Evolutionary conservation across 2,797 vertebrate species (phyloP).

Genomic region (Allobates femoralis): DNA sequence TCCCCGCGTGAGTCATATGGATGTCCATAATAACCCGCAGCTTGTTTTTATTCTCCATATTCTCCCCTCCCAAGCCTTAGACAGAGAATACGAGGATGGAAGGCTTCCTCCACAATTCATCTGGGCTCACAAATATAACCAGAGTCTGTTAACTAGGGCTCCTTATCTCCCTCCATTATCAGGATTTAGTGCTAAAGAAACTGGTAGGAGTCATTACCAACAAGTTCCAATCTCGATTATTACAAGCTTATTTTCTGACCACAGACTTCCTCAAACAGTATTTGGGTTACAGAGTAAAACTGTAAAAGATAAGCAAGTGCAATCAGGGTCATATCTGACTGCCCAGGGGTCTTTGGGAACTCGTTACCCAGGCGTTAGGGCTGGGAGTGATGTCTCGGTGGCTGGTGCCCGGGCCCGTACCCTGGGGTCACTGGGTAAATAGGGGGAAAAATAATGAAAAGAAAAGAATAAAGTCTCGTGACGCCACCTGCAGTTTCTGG

Average conservation of each 20-base stretch:
- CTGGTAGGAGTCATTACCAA: neutral
- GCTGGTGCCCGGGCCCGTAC: too few relatives aligned
- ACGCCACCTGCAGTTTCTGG: too few relatives aligned
- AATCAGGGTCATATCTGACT: too few relatives aligned
- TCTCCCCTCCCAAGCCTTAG: neutral
- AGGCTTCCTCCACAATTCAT: neutral
- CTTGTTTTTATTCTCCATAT: neutral
- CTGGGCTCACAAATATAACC: neutral
- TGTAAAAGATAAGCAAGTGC: too few relatives aligned
- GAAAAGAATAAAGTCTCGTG: too few relatives aligned
- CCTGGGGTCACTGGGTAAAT: too few relatives aligned
- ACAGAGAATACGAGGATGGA: neutral
- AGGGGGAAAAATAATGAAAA: too few relatives aligned
- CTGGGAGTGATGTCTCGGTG: too few relatives aligned
- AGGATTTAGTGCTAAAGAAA: neutral
- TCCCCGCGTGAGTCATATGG: neutral
- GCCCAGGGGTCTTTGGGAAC: too few relatives aligned
- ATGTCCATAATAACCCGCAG: constrained; percentile 21
- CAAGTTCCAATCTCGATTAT: neutral
- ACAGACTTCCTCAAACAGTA: neutral
- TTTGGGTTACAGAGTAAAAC: too few relatives aligned
- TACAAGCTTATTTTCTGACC: neutral
- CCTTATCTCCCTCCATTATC: neutral
- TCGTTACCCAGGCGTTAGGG: too few relatives aligned
- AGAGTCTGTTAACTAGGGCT: neutral